Conservation (phyloP, 2,113 vertebrate species). For the Thryonomys swinderianus region DNA sequence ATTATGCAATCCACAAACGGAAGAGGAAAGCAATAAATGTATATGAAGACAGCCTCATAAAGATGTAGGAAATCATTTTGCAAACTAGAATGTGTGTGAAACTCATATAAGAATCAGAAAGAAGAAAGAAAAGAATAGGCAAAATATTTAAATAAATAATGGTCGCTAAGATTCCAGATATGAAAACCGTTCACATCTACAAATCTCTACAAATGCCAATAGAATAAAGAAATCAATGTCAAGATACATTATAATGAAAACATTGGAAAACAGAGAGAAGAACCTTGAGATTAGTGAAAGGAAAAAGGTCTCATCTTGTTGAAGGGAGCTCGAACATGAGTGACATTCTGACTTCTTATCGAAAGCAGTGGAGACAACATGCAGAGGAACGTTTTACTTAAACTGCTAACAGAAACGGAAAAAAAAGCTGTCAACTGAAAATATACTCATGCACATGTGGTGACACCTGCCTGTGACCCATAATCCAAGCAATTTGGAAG, state of each 20-base stretch:
- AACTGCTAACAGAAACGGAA: neutral
- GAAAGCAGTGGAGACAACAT: neutral
- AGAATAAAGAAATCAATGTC: neutral
- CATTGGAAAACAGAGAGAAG: neutral
- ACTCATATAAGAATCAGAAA: neutral
- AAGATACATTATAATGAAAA: neutral
- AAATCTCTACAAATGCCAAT: neutral
- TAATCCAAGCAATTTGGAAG: neutral
- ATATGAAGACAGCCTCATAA: neutral
- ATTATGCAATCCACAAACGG: neutral
- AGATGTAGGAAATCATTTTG: neutral
- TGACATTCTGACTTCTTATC: neutral
- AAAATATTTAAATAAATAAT: neutral
- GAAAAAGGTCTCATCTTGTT: neutral
- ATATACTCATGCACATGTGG: neutral
- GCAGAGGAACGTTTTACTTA: neutral
- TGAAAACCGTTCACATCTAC: neutral
- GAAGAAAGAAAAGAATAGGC: neutral
- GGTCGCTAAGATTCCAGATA: neutral
- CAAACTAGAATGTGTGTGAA: neutral
- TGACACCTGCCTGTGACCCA: neutral
- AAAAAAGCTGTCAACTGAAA: neutral
- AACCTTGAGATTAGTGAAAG: neutral
- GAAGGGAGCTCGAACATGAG: neutral
- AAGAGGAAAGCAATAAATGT: neutral